phyloP scores from a whole-genome alignment of 2,113 vertebrate species.

The Ctenodactylus gundi region DNA sequence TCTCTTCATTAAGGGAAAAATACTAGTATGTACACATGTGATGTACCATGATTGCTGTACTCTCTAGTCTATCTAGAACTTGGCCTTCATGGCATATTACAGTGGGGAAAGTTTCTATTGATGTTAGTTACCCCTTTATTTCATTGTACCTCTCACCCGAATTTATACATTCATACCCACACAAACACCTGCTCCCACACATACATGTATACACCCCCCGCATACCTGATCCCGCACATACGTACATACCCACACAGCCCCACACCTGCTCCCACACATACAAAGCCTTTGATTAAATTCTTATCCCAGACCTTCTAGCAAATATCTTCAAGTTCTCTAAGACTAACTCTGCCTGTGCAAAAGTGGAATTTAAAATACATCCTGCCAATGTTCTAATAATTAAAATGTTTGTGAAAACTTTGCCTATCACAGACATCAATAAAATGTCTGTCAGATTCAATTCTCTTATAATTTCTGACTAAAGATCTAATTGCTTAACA shows the following conservation, averaged over 20 bases:
- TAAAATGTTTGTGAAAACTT: neutral
- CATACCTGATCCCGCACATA: too few species aligned
- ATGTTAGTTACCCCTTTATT: neutral
- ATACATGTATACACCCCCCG: too few species aligned
- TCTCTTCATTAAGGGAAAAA: neutral
- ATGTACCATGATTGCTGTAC: neutral
- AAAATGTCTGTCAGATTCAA: conserved; percentile 14
- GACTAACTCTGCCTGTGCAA: neutral
- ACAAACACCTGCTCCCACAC: too few species aligned
- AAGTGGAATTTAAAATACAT: neutral
- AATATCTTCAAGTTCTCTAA: neutral
- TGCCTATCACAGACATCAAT: neutral
- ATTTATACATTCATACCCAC: neutral
- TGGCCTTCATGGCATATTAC: neutral
- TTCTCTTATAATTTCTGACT: neutral
- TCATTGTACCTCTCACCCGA: rapidly evolving
- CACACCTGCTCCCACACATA: neutral
- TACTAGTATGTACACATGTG: neutral
- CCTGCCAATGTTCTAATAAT: neutral
- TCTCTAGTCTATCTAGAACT: neutral
- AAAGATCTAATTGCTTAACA: neutral
- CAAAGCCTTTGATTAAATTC: neutral
- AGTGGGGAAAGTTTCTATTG: neutral
- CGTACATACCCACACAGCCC: neutral
- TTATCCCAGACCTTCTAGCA: neutral